Conservation (phyloP, 2,797 vertebrate species). For the Manis javanica region DNA sequence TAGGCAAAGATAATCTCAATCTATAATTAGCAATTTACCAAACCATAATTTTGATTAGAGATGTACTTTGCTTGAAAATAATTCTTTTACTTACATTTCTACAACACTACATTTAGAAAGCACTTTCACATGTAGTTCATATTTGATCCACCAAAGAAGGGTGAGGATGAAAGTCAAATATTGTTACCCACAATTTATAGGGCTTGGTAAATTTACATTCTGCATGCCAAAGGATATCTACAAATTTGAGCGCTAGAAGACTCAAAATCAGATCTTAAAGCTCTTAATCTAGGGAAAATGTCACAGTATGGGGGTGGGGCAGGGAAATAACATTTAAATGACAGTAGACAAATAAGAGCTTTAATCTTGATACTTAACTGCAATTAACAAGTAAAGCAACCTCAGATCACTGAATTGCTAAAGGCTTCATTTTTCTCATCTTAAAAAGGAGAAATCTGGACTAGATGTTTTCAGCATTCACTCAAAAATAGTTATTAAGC, state of each 20-base stretch:
- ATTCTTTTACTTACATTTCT: background rate
- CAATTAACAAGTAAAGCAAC: background rate
- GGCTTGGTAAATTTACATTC: background rate
- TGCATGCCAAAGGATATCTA: background rate
- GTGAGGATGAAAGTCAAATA: slow-evolving; percentile 12
- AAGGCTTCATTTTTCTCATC: slow-evolving; percentile 29
- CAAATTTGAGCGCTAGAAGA: background rate
- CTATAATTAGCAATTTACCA: background rate
- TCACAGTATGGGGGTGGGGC: accelerated
- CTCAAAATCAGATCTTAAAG: background rate
- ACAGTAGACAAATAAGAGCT: background rate
- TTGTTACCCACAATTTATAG: background rate
- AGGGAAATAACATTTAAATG: background rate
- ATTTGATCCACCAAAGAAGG: background rate
- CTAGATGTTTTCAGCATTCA: background rate
- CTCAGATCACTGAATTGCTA: background rate
- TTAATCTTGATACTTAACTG: background rate
- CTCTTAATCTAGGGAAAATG: background rate
- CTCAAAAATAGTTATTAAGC: slow-evolving; percentile 8
- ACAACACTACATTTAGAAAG: background rate
- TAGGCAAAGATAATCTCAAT: background rate
- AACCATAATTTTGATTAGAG: background rate
- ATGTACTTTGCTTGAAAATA: background rate
- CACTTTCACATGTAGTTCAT: background rate
- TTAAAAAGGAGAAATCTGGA: background rate